Evolutionary conservation across 2,113 vertebrate genomes (phyloP), one percentile per base, ranked within the genome.

Genomic region (Bostrychus sinensis): DNA sequence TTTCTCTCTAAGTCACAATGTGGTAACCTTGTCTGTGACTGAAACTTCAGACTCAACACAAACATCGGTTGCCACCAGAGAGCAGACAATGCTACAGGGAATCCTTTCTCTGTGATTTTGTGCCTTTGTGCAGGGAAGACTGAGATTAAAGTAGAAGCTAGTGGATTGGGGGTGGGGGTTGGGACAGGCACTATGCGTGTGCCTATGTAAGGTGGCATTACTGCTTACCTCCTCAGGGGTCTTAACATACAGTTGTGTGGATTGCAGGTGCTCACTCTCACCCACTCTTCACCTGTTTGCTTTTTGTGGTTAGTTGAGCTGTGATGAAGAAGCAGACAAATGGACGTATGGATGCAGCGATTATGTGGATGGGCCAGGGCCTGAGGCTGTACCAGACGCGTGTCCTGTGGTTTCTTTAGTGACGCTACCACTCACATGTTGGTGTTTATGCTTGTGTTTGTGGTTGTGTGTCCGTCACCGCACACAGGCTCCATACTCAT

Each of bases 401-500:
- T 84, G 88, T 75, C 71, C 61, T 80, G 85, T 82, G 77, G 84
- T 85, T 89, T 84, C 67, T 84, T 75, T 56, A 20, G 75, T 78
- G 82, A 89, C 55, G 75, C 80, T 69, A 39, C 60, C 53, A 54
- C 66, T 67, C 62, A 74, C 64, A 57, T 55, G 67, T 68, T 68
- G 62, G 66, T 66, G 69, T 81, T 75, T 77, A 50, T 76, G 81
- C 73, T 74, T 80, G 66, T 53, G 72, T 80, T 62, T 81, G 81
- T 61, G 74, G 78, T 77, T 53, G 58, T 66, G 48, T 67, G 65
- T 53, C 32, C 61, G 53, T 71, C 70, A 75, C 62, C 60, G 17
- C 68, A 42, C 51, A 59, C 62, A 38, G 62, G 26, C 68, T 45
- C 19, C 58, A 53, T 45, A 68, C 56, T 70, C 59, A 55, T 55